phyloP scores from a whole-genome alignment of 30 jellyfish, hydroid and myxozoan genomes.

The Aurelia sp. region DNA sequence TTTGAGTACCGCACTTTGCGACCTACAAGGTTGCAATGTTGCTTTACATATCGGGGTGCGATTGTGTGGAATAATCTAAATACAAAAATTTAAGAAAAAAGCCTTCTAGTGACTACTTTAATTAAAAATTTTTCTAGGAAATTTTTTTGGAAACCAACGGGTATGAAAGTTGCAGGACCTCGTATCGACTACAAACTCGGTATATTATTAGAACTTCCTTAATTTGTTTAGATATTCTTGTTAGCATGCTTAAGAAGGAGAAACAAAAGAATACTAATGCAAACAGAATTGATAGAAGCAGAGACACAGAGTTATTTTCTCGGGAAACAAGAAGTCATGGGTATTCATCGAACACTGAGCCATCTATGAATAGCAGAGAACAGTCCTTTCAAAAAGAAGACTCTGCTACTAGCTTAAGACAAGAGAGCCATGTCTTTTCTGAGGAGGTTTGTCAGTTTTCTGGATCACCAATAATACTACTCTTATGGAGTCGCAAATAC shows the following conservation, averaged over 20 bases:
- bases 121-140: no score
- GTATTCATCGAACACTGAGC: neutral
- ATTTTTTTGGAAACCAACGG: no score
- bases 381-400: neutral
- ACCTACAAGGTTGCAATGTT: no score
- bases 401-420: neutral
- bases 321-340: conserved; percentile 33
- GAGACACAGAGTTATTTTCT: neutral
- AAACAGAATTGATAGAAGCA: neutral
- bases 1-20: no score
- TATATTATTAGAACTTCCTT: neutral
- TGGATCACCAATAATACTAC: no score
- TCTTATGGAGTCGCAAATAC: no score
- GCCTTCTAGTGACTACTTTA: no score
- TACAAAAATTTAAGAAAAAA: no score
- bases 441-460: conserved; percentile 21
- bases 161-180: no score
- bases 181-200: no score
- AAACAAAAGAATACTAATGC: conserved; percentile 33
- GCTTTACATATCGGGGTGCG: no score
- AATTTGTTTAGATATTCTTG: conserved; percentile 77
- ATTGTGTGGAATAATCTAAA: no score
- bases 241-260: conserved; percentile 88
- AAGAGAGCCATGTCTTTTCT: neutral
- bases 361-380: neutral